Percentiles rank a stretch among this genome's conserved stretches.
Evolutionary conservation across 2,888 invertebrate species (phyloP).

Genomic region (Gnatocerus cornutus): DNA sequence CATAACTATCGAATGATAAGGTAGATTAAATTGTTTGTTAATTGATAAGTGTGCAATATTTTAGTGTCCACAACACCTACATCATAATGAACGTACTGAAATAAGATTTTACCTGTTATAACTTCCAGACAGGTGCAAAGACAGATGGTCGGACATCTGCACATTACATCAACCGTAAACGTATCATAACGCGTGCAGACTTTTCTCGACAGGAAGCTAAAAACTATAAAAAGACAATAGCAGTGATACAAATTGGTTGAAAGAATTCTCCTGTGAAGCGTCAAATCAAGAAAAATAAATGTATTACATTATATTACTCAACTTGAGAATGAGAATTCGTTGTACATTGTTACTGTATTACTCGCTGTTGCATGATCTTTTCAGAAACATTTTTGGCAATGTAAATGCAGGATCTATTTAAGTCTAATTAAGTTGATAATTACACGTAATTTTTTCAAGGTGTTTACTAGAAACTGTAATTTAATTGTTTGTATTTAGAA

Average conservation of each 20-base stretch:
- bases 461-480: constrained; percentile 11
- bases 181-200: background rate
- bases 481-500: constrained; percentile 10
- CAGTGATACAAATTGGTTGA: constrained; percentile 2
- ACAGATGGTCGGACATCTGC: constrained; percentile 40
- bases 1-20: constrained; percentile 20
- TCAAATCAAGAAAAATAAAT: constrained; percentile 28
- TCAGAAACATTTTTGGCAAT: constrained; percentile 18
- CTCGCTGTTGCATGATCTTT: constrained; percentile 26
- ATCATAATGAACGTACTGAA: background rate
- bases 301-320: constrained; percentile 28
- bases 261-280: constrained; percentile 12
- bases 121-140: constrained; percentile 32
- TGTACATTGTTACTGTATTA: constrained; percentile 23
- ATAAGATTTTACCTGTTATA: constrained; percentile 3
- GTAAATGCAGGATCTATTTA: background rate
- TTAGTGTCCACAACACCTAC: constrained; percentile 12
- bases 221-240: background rate
- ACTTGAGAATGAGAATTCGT: constrained; percentile 20
- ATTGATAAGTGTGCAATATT: constrained; percentile 27
- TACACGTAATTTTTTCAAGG: constrained; percentile 26
- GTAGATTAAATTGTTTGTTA: constrained; percentile 23
- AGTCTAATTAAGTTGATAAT: background rate
- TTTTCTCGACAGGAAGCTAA: background rate
- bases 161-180: constrained; percentile 21